Conservation (phyloP, 2,888 invertebrate genomes). For the Listrodromus nycthemerus region DNA sequence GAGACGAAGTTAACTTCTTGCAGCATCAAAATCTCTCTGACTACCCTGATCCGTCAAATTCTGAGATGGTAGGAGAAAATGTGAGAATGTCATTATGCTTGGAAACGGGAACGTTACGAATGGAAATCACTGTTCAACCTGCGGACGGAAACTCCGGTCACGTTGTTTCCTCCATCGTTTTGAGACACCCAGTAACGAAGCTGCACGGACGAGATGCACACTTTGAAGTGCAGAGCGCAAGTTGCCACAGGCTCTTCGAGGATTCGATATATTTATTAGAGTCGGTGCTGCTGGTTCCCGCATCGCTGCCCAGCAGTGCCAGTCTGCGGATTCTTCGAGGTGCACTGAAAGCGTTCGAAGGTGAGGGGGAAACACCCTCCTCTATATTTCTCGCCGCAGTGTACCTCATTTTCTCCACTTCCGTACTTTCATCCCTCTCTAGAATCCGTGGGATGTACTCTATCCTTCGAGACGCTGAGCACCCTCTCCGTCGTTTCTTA, state of each 20-base stretch:
- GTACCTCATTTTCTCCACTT: conserved; percentile 34
- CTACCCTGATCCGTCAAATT: neutral
- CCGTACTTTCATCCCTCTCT: conserved; percentile 11
- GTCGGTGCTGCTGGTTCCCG: conserved; percentile 71
- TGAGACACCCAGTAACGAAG: conserved; percentile 8
- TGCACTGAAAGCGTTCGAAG: conserved; percentile 71
- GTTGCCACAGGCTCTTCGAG: conserved; percentile 25
- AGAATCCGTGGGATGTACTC: conserved; percentile 5
- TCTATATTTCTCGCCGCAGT: conserved; percentile 34
- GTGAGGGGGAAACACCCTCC: conserved; percentile 29
- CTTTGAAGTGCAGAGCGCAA: conserved; percentile 4
- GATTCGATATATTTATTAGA: conserved; percentile 42
- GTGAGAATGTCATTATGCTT: neutral
- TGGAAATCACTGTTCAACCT: neutral
- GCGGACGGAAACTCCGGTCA: neutral
- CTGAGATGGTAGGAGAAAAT: neutral
- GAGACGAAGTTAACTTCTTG: neutral
- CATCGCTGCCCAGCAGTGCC: conserved; percentile 46
- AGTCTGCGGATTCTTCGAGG: conserved; percentile 14
- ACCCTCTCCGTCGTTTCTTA: conserved; percentile 34
- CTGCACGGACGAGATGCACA: neutral
- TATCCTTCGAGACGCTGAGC: conserved; percentile 31
- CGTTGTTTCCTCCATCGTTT: neutral
- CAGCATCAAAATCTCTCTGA: neutral
- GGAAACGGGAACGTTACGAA: neutral